Evolutionary conservation across 2,797 vertebrate species (phyloP).

Genomic region (Serranus cabrilla): DNA sequence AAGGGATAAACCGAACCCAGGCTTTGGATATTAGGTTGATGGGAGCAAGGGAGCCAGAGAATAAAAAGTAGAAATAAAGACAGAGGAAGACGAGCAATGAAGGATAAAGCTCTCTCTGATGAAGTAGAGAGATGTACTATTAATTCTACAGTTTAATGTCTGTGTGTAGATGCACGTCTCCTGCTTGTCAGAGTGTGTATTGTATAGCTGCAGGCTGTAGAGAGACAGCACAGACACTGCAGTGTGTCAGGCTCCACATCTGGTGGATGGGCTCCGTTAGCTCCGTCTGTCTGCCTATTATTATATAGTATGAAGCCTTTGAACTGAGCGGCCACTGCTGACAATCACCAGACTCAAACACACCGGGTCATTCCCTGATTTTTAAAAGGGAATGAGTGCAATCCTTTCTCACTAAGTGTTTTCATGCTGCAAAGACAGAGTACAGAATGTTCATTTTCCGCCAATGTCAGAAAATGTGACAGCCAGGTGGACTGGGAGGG

Average conservation of each 20-base stretch:
- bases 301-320: conserved; percentile 72
- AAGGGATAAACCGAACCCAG: conserved; percentile 43
- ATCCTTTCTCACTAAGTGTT: conserved; percentile 44
- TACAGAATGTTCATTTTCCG: conserved; percentile 30
- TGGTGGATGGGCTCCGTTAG: conserved; percentile 63
- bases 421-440: conserved; percentile 26
- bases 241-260: conserved; percentile 74
- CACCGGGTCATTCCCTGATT: conserved; percentile 32
- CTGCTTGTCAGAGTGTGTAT: conserved; percentile 6
- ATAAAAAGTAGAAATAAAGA: background rate
- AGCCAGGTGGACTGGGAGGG: conserved; percentile 7
- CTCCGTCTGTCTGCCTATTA: conserved; percentile 64
- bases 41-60: conserved; percentile 12
- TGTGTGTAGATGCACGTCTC: conserved; percentile 10
- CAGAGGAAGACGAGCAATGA: conserved; percentile 26
- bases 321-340: conserved; percentile 75
- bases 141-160: conserved; percentile 24
- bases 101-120: conserved; percentile 27
- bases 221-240: conserved; percentile 57
- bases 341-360: conserved; percentile 74
- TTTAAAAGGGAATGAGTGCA: conserved; percentile 19
- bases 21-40: conserved; percentile 9
- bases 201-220: conserved; percentile 58
- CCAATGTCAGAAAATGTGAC: conserved; percentile 1
- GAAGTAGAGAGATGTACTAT: conserved; percentile 20